phyloP scores from a whole-genome alignment of 2,888 invertebrate species.

The Tupiocoris notatus region DNA sequence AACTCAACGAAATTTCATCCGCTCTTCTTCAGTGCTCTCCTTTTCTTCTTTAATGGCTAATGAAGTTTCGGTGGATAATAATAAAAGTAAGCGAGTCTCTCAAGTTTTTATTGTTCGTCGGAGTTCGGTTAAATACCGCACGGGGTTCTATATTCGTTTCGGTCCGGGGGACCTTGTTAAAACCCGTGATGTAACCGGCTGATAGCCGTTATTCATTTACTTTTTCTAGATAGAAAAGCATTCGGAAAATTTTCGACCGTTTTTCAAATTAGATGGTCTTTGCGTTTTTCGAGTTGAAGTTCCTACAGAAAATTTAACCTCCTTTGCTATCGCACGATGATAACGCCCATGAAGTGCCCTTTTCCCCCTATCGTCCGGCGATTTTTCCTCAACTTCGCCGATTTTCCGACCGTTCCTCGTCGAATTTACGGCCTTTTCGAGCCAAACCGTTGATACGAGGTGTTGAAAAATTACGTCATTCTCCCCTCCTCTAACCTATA shows the following conservation, averaged over 20 bases:
- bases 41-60: constrained; percentile 32
- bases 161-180: constrained; percentile 13
- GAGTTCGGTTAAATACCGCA: neutral
- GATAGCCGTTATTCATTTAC: neutral
- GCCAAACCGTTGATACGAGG: neutral
- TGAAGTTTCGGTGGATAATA: constrained; percentile 29
- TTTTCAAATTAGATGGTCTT: neutral
- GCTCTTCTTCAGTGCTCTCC: too few relatives aligned
- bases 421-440: neutral
- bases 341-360: constrained; percentile 25
- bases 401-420: neutral
- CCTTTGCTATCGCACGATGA: constrained; percentile 13
- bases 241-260: neutral
- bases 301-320: neutral
- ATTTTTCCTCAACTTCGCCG: neutral
- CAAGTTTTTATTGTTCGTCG: neutral
- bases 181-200: constrained; percentile 35
- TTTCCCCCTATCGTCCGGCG: neutral
- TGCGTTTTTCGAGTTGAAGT: neutral
- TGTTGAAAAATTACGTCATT: constrained; percentile 39
- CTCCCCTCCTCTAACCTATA: constrained; percentile 19
- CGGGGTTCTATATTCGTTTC: neutral
- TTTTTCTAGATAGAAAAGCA: neutral
- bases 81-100: constrained; percentile 16
- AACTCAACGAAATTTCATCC: neutral